Percentiles rank a stretch among this genome's conserved stretches.
Evolutionary conservation across 2,797 vertebrate species (phyloP).

Genomic region (Coracias cyanogaster): DNA sequence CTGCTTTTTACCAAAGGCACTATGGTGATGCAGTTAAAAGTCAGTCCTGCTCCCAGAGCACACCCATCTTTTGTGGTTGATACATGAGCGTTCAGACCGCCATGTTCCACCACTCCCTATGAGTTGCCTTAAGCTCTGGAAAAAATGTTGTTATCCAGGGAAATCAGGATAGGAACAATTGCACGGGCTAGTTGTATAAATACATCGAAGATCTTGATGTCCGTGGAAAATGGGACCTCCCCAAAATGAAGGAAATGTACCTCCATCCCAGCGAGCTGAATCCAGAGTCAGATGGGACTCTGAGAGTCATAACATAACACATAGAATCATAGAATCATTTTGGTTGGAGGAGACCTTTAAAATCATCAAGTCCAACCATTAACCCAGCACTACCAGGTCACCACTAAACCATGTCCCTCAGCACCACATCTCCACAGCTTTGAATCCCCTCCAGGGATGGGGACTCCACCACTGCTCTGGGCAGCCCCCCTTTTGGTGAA

Average conservation of each 20-base stretch:
- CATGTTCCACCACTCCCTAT: fast-evolving
- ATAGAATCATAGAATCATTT: no score
- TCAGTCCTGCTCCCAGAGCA: not conserved
- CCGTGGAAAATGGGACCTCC: not conserved
- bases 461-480: no score
- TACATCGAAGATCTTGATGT: not conserved
- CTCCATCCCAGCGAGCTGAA: not conserved
- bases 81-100: not conserved
- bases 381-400: no score
- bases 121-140: not conserved
- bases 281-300: not conserved
- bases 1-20: not conserved
- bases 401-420: no score
- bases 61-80: not conserved
- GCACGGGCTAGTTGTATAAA: not conserved
- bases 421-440: no score
- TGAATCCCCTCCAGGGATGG: no score
- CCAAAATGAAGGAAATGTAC: not conserved
- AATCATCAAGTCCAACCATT: no score
- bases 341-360: no score
- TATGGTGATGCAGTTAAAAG: not conserved
- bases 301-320: not conserved
- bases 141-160: not conserved
- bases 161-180: not conserved
- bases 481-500: no score